Conservation (phyloP, 2,797 vertebrate genomes). For the Pitangus sulphuratus region DNA sequence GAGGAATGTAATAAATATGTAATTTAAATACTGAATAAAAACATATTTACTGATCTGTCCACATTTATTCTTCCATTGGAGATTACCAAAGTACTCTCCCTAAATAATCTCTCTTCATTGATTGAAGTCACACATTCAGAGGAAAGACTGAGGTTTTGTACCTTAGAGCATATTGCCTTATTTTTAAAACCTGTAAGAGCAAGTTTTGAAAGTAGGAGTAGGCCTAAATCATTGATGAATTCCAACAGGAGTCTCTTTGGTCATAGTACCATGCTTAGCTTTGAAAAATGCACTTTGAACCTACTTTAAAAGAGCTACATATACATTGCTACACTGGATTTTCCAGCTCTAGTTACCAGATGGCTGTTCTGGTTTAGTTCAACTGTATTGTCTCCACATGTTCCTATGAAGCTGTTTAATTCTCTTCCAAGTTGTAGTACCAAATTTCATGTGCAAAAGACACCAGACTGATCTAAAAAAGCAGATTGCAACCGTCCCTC, state of each 20-base stretch:
- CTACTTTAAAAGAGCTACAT: not conserved
- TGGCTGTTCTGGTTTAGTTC: not conserved
- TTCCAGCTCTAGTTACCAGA: not conserved
- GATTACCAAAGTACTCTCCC: not conserved
- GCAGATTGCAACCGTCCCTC: not conserved
- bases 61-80: not conserved
- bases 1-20: not conserved
- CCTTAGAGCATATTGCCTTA: not conserved
- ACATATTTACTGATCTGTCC: not conserved
- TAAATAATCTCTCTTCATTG: not conserved
- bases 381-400: not conserved
- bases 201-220: not conserved
- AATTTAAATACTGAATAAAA: slow-evolving; percentile 30
- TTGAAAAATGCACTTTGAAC: not conserved
- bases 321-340: not conserved
- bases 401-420: not conserved
- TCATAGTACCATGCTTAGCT: not conserved
- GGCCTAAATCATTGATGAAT: not conserved
- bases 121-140: not conserved
- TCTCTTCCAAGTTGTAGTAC: not conserved
- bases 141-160: not conserved
- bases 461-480: not conserved
- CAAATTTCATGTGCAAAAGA: not conserved
- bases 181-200: not conserved
- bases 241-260: not conserved